These are phyloP conservation scores for Acrocyrtus sp. DNA, from an alignment of 2,888 invertebrate species.

Conservation along the genomic window DNA sequence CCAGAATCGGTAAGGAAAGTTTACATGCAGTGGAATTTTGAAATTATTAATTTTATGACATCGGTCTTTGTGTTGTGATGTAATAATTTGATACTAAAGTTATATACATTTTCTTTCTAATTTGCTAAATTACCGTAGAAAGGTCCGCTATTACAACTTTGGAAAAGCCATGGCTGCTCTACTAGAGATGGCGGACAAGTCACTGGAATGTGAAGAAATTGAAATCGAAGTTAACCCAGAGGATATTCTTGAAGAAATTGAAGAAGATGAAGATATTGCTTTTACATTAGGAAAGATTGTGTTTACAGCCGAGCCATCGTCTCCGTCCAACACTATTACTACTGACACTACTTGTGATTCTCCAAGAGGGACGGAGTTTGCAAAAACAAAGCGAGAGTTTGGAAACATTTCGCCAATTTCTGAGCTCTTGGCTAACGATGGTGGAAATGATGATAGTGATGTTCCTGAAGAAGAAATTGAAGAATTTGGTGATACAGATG, in stretches of 20 bases:
- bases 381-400: constrained; percentile 22
- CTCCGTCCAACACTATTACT: neutral
- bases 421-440: constrained; percentile 23
- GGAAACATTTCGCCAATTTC: constrained; percentile 53
- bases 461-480: neutral
- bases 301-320: neutral
- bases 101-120: too few species aligned
- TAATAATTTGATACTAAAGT: too few species aligned
- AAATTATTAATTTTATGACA: too few species aligned
- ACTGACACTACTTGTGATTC: neutral
- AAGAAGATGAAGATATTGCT: constrained; percentile 2
- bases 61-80: too few species aligned
- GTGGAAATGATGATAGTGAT: neutral
- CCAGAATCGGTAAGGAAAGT: too few species aligned
- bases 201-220: too few species aligned
- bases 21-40: too few species aligned
- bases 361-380: neutral
- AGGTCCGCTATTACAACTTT: too few species aligned
- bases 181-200: too few species aligned
- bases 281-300: constrained; percentile 5
- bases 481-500: neutral
- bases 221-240: too few species aligned
- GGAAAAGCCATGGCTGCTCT: too few species aligned
- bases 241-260: constrained; percentile 26
- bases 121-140: too few species aligned